Evolutionary conservation across 2,113 vertebrate species (phyloP), one percentile per base, ranked within the genome.

Genomic region (Gasterosteus nipponicus): DNA sequence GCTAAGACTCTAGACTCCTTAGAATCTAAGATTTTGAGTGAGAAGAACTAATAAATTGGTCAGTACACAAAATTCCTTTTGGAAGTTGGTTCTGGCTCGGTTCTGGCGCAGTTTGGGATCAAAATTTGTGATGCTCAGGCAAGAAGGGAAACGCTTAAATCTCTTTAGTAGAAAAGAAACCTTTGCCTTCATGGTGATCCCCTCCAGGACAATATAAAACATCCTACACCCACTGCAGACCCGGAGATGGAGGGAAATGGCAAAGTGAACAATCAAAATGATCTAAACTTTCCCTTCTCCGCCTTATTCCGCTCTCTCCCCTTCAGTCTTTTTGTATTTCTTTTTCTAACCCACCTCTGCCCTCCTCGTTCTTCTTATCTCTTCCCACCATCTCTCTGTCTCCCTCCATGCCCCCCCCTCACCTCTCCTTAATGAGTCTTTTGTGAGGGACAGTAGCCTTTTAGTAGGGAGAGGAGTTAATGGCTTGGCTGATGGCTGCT

Each of bases 391-490:
- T 73, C 42, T 47, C 67, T 73, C 38, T 53, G 42, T 80, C 58
- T 87, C 67, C n/a, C 49, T n/a, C 38, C 66, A 46, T 69, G 54
- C 56, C 31, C 57, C 39, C 6, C 35, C 22, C 51, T 53, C 75
- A 59, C 75, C 71, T 79, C 75, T 72, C 60, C 64, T 46, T 87
- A 90, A 92, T 87, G 89, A 84, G 80, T 91, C 89, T 89, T 57
- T 86, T 86, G 78, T 86, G 88, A 89, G 86, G 84, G 88, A 89
- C 86, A 73, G 77, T 81, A 71, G 81, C 80, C 85, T 92, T 92
- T 91, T 87, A 91, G 84, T 65, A 62, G 78, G 22, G 72, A 83
- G 57, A 84, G 49, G 73, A 84, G 83, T 80, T 90, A 92, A 90
- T 91, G 86, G 91, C 88, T 84, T 67, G 47, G 73, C 80, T 89